These are phyloP conservation scores for Ligdia adustata DNA, from an alignment of 2,888 invertebrate species.

Conservation along the genomic window DNA sequence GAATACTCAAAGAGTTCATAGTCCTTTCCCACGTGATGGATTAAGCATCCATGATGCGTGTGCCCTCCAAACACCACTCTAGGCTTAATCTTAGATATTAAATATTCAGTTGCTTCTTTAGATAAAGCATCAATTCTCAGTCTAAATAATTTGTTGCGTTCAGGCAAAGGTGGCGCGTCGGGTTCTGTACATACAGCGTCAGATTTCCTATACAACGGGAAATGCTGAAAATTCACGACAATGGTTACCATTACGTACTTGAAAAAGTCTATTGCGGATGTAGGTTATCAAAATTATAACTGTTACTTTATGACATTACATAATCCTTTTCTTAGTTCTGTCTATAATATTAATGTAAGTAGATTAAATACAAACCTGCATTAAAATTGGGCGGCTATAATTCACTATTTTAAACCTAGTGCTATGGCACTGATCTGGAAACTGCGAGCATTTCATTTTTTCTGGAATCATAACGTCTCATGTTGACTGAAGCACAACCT, in stretches of 20 bases:
- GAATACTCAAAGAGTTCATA: conserved; percentile 88
- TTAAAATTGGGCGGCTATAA: conserved; percentile 91
- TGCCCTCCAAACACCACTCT: conserved; percentile 94
- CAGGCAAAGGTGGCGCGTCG: conserved; percentile 90
- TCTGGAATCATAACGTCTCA: conserved; percentile 58
- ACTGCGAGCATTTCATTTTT: conserved; percentile 56
- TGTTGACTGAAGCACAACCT: too few relatives aligned
- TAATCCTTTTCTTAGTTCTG: too few relatives aligned
- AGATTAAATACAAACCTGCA: conserved; percentile 85
- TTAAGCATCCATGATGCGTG: conserved; percentile 95
- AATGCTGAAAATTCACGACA: conserved; percentile 96
- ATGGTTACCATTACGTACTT: too few relatives aligned
- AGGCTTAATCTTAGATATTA: conserved; percentile 86
- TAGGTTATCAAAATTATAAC: too few relatives aligned
- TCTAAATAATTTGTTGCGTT: conserved; percentile 88
- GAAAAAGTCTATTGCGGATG: too few relatives aligned
- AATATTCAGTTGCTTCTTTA: conserved; percentile 88
- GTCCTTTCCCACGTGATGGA: conserved; percentile 66
- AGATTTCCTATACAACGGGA: conserved; percentile 94
- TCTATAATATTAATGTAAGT: neutral
- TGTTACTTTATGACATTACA: too few relatives aligned
- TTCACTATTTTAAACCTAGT: conserved; percentile 63
- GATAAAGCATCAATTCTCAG: conserved; percentile 95
- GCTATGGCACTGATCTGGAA: conserved; percentile 50
- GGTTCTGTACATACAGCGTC: conserved; percentile 92